Base-by-base conservation (phyloP, 2,797 vertebrate genomes). In the Alosa sapidissima region DNA sequence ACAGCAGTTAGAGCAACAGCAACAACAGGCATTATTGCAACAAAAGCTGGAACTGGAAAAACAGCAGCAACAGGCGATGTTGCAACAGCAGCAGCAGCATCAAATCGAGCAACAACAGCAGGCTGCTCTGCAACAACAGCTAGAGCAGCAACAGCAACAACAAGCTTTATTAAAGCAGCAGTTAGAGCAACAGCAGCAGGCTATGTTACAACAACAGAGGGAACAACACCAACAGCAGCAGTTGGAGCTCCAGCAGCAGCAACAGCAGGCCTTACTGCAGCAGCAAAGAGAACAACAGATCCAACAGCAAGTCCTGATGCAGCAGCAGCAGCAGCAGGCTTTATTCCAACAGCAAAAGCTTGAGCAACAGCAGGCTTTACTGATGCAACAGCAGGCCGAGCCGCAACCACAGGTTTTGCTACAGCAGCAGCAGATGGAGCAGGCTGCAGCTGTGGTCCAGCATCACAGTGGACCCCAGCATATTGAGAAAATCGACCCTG, bases 151-250 rank as follows among this genome's bases (percentile, higher is more conserved):
- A 83, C 85, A 89, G 47, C 83, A 84, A 47, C 60, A 84, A 47
- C 62, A 83, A 3, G 81, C 82, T 41, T 78, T 78, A 72, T 48
- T 88, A 19, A 85, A 89, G 47, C 87, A 87, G 2, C 81, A 87
- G 21, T 85, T 89, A 72, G 89, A 90, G 68, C 85, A 90, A 47
- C 91, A 94, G 75, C 92, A 91, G 87, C 93, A 94, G 21, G 89
- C 94, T 48, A 89, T 91, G 81, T 86, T 94, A 62, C 72, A 95
- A 82, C 94, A 95, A 8, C 93, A 94, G 81, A 90, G 93, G 82
- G 83, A 94, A 81, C 91, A 94, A 75, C 91, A 94, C 41, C 41
- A 41, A 81, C 94, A 94, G 65, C 94, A 94, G 72, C 92, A 93
- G 49, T 89, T 91, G 51, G 92, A 94, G 54, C 83, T 91, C 24